Evolutionary conservation across 2,797 vertebrate species (phyloP), one percentile per base, ranked within the genome.

Genomic region (Mareca strepera): DNA sequence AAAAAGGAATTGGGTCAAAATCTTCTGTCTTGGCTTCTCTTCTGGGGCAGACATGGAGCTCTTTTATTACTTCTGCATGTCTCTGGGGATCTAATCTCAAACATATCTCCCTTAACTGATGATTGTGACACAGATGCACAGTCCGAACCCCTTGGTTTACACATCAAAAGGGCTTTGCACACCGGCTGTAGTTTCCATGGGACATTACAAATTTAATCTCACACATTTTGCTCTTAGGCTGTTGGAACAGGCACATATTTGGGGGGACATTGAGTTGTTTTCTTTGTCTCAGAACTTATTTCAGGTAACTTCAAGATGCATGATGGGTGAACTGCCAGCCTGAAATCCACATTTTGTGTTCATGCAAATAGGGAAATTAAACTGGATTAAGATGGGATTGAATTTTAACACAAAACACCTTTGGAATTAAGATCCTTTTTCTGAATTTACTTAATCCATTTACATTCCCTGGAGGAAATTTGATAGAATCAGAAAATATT

Each of bases 1-100:
- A 62, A 72, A 81, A 79, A 91, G 37, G 63, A 72, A 62, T 1
- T 86, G 73, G 46, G 85, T 86, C 53, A 72, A 88, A 88, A 77
- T 55, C 50, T 48, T 68, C 55, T 63, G 66, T 2, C 70, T 84
- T 84, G 72, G 25, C 25, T 64, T 39, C 63, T 59, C 64, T 83
- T 56, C 66, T 84, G 39, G 44, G 69, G 46, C 53, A 72, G 41
- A 31, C 1, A 2, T 48, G 29, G 64, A 77, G 50, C 55, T 74
- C 33, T 9, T 90, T 84, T 17, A 33, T 43, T 63, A 7, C 11
- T 20, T 26, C 60, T 68, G 17, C 23, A 50, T n/a, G 35, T 48
- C 6, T 64, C 66, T 46, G 64, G 69, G 15, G 67, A 64, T 84
- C 75, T 64, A 12, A 64, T 59, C 62, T 53, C 75, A 77, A 2